These are phyloP conservation scores for Picus viridis DNA, from an alignment of 2,797 vertebrate species.

Conservation along the genomic window DNA sequence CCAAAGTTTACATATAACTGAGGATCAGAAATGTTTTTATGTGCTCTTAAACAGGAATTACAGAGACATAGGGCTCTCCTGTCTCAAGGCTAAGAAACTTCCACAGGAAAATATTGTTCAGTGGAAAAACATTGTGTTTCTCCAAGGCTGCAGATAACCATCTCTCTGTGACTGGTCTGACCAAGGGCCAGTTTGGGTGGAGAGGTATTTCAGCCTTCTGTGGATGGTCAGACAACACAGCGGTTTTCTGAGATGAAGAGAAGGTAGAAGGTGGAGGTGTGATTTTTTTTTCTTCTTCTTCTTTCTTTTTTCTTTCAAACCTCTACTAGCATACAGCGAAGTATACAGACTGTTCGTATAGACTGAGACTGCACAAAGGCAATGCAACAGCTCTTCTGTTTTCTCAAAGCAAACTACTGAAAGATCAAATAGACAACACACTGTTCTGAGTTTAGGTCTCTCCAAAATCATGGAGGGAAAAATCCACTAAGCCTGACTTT, in stretches of 20 bases:
- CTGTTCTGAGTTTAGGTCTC: background rate
- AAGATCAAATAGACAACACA: background rate
- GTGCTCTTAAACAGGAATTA: background rate
- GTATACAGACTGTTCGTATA: background rate
- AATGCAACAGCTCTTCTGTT: background rate
- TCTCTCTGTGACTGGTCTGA: background rate
- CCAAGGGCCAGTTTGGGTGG: background rate
- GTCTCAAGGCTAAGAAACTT: background rate
- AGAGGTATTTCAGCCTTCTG: background rate
- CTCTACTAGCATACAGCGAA: background rate
- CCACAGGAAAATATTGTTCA: background rate
- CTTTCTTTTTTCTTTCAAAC: background rate
- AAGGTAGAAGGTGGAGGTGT: background rate
- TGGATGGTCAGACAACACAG: background rate
- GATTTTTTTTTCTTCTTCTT: background rate
- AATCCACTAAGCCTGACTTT: background rate
- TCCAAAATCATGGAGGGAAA: background rate
- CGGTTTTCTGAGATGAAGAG: background rate
- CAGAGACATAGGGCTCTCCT: background rate
- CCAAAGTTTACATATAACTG: fast-evolving
- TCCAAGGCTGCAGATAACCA: background rate
- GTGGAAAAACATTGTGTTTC: constrained; percentile 14
- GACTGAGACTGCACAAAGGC: background rate
- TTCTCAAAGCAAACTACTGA: background rate
- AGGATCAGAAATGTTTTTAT: background rate